A percentile compares a stretch with the other conserved stretches of the same genome.
Conservation (phyloP, 2,888 invertebrate genomes). For the Steromphala cineraria region DNA sequence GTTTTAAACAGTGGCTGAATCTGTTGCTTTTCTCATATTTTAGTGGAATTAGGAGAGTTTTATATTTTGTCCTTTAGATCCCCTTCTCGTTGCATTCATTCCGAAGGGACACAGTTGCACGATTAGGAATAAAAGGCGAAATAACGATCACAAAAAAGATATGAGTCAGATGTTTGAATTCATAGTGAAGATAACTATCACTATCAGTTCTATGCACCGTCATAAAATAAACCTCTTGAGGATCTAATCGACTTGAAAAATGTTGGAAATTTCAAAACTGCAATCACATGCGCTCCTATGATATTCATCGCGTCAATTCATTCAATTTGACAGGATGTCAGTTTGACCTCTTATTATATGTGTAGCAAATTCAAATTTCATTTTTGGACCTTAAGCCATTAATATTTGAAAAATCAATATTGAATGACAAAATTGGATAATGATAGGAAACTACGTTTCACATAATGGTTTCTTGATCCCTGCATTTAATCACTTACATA, state of each 20-base stretch:
- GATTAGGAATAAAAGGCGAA: neutral
- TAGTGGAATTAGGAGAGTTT: neutral
- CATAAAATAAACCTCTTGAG: too few relatives aligned
- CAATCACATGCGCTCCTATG: neutral
- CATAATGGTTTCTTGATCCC: too few relatives aligned
- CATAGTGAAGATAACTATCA: neutral
- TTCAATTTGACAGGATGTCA: too few relatives aligned
- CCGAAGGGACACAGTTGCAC: neutral
- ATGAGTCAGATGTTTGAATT: conserved; percentile 6
- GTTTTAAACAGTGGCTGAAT: neutral
- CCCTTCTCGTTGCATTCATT: neutral
- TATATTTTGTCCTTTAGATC: conserved; percentile 6
- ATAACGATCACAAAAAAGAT: neutral
- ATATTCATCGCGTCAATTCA: neutral
- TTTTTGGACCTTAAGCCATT: too few relatives aligned
- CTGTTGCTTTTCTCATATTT: neutral
- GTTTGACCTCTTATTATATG: too few relatives aligned
- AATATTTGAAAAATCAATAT: too few relatives aligned
- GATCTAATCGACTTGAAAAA: neutral
- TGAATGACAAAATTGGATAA: too few relatives aligned
- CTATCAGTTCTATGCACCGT: neutral
- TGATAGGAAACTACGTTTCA: too few relatives aligned
- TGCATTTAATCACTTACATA: too few relatives aligned
- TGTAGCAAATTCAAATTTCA: too few relatives aligned
- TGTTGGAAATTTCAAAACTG: neutral